Conservation (phyloP, 2,797 vertebrate genomes). For the Spatula clypeata region DNA sequence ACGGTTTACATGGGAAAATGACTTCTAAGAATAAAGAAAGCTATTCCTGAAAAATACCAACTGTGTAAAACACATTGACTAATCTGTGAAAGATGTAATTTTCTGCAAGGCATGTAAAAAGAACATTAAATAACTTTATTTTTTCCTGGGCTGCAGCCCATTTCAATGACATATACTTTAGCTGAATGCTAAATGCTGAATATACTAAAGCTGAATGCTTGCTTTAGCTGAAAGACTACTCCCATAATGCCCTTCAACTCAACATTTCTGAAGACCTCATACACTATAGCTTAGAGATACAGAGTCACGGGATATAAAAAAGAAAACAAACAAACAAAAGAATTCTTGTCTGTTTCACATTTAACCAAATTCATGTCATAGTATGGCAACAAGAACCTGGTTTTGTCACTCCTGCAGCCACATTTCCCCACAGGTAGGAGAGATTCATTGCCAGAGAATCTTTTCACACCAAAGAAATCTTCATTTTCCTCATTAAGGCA, state of each 20-base stretch:
- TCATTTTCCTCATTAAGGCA: not conserved
- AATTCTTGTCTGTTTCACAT: not conserved
- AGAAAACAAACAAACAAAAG: not conserved
- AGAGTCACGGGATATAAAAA: rapidly evolving
- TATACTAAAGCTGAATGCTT: too few species aligned
- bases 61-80: not conserved
- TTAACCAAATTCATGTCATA: not conserved
- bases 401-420: not conserved
- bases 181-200: not conserved
- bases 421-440: not conserved
- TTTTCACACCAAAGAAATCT: not conserved
- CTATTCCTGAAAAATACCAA: not conserved
- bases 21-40: not conserved
- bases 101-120: not conserved
- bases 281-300: rapidly evolving
- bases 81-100: not conserved
- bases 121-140: not conserved
- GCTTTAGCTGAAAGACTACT: not conserved
- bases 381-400: not conserved
- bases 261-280: not conserved
- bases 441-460: not conserved
- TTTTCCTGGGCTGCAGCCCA: not conserved
- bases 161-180: not conserved
- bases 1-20: not conserved
- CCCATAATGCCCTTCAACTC: not conserved